phyloP scores from a whole-genome alignment of 1,140 invertebrate species.

The Drosophila subpulchrella region DNA sequence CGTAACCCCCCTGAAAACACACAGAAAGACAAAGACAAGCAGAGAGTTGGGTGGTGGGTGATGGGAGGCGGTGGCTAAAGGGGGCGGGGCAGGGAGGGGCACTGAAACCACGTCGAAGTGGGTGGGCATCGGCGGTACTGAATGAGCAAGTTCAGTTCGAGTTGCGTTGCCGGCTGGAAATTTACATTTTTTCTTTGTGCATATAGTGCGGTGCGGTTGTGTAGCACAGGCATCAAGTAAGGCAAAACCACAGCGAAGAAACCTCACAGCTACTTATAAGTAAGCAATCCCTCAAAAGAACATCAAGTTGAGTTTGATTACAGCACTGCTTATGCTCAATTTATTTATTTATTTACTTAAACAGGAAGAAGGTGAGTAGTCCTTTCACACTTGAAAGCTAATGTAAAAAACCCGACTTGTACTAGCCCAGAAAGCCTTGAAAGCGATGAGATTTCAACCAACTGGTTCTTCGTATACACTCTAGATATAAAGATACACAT shows the following conservation, averaged over 20 bases:
- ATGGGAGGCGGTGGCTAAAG: background rate
- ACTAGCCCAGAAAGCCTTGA: too few species aligned
- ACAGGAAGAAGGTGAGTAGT: too few species aligned
- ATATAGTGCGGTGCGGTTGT: conserved; percentile 18
- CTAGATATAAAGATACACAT: too few species aligned
- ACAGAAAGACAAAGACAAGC: conserved; percentile 18
- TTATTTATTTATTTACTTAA: too few species aligned
- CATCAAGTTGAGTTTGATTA: too few species aligned
- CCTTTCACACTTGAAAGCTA: too few species aligned
- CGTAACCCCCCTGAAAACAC: conserved; percentile 51
- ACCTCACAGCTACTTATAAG: background rate
- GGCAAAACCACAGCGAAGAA: background rate
- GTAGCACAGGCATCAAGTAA: background rate
- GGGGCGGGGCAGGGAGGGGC: background rate
- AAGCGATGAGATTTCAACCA: too few species aligned
- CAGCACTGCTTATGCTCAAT: too few species aligned
- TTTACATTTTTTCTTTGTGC: conserved; percentile 32
- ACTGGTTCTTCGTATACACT: too few species aligned
- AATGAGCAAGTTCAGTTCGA: conserved; percentile 18
- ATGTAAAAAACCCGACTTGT: too few species aligned
- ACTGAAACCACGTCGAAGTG: conserved; percentile 25
- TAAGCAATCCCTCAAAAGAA: too few species aligned
- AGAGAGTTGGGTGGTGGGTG: background rate
- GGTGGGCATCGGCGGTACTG: conserved; percentile 11
- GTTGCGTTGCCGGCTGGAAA: conserved; percentile 21